phyloP scores from a whole-genome alignment of 2,888 invertebrate species.

The Pyrrhosoma nymphula region DNA sequence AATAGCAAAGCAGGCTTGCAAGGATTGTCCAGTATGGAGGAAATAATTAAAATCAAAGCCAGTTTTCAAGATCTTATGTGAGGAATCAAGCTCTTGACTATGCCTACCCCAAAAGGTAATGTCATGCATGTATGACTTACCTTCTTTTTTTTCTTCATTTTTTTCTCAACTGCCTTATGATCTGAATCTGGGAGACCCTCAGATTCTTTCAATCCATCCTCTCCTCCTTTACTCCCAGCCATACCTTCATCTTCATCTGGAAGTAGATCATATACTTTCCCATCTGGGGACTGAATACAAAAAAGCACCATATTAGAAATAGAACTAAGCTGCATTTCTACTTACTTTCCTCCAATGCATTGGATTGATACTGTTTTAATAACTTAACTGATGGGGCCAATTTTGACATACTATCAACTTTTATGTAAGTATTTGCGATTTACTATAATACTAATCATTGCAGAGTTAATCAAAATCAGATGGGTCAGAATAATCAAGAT shows the following conservation, averaged over 20 bases:
- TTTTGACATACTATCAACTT: no score
- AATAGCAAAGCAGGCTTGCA: no score
- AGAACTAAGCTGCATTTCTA: not conserved
- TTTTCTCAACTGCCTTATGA: slow-evolving; percentile 42
- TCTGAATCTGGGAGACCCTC: slow-evolving; percentile 38
- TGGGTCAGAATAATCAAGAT: no score
- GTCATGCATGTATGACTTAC: not conserved
- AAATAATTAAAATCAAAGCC: no score
- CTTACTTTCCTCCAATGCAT: not conserved
- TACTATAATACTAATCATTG: no score
- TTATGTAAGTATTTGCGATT: no score
- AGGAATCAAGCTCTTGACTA: no score
- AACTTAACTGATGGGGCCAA: no score
- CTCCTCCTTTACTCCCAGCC: not conserved
- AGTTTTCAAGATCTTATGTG: no score
- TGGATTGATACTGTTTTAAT: not conserved
- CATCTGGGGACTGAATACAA: slow-evolving; percentile 74
- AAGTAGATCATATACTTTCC: slow-evolving; percentile 77
- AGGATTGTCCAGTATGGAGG: no score
- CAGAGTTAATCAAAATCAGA: no score
- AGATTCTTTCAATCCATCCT: not conserved
- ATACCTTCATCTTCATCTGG: slow-evolving; percentile 75
- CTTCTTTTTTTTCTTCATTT: slow-evolving; percentile 72
- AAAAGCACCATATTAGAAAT: slow-evolving; percentile 19
- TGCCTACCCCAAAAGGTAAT: no score